phyloP scores from a whole-genome alignment of 2,113 vertebrate genomes.

The Cisticola juncidis region DNA sequence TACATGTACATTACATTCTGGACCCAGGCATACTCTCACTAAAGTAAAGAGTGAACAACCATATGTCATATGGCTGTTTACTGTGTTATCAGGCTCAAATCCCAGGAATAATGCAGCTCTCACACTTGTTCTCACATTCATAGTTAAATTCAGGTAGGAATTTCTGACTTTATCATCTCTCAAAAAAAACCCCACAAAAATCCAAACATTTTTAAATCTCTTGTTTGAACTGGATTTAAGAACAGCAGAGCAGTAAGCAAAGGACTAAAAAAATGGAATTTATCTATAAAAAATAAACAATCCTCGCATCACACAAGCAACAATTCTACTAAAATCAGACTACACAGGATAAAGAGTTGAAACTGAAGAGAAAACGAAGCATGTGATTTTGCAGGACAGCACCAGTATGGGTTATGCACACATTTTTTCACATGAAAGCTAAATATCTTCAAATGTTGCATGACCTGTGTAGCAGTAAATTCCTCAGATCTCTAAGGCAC shows the following conservation, averaged over 20 bases:
- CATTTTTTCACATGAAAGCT: accelerated
- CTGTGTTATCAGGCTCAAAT: not conserved
- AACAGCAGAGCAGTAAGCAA: not conserved
- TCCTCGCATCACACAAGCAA: accelerated
- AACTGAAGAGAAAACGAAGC: not conserved
- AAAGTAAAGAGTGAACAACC: not conserved
- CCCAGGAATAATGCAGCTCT: not conserved
- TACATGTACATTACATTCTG: not conserved
- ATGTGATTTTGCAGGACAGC: not conserved
- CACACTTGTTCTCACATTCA: not conserved
- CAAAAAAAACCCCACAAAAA: not conserved
- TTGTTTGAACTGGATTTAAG: not conserved
- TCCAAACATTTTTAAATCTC: not conserved
- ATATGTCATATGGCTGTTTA: not conserved
- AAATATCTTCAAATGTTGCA: not conserved
- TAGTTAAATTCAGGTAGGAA: not conserved
- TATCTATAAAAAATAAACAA: not conserved
- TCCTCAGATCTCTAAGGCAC: accelerated
- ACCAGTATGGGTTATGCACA: not conserved
- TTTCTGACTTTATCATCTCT: not conserved
- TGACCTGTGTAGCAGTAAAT: not conserved
- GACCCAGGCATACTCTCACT: not conserved
- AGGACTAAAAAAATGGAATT: not conserved
- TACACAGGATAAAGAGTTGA: not conserved
- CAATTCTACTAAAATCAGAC: not conserved